Percentiles rank a stretch among this genome's conserved stretches.
These are phyloP conservation scores for Parotocinclus haroldoi DNA, from an alignment of 2,797 vertebrate species.

Conservation along the genomic window DNA sequence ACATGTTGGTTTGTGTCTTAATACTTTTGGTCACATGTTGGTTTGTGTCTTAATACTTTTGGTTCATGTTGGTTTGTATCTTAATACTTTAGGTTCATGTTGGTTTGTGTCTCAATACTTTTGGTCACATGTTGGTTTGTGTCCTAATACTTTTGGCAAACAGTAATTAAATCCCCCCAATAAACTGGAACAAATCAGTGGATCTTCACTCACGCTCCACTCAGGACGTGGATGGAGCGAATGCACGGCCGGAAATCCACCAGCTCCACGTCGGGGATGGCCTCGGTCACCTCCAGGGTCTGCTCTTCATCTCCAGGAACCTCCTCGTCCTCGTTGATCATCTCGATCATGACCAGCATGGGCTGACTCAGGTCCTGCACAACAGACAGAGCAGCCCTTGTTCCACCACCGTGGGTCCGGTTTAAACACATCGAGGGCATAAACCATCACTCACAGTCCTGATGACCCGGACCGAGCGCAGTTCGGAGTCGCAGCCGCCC, in stretches of 20 bases:
- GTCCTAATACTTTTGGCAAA: too few species aligned
- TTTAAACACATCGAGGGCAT: too few species aligned
- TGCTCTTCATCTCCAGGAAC: slow-evolving; percentile 63
- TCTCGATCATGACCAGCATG: slow-evolving; percentile 76
- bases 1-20: too few species aligned
- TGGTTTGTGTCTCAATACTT: too few species aligned
- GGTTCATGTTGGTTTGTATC: too few species aligned
- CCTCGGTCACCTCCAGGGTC: slow-evolving; percentile 80
- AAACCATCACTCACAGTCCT: slow-evolving; percentile 73
- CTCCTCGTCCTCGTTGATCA: slow-evolving; percentile 72
- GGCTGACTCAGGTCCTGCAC: slow-evolving; percentile 83
- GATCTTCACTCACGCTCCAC: slow-evolving; percentile 79
- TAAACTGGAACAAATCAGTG: too few species aligned
- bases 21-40: too few species aligned
- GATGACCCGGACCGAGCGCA: slow-evolving; percentile 83
- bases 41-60: too few species aligned
- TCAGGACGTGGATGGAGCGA: slow-evolving; percentile 83
- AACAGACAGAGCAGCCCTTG: background rate
- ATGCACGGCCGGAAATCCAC: slow-evolving; percentile 70
- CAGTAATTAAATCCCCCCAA: too few species aligned
- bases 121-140: too few species aligned
- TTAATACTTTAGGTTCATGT: too few species aligned
- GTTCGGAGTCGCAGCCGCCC: slow-evolving; percentile 79
- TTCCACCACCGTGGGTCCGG: too few species aligned
- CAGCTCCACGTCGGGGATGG: slow-evolving; percentile 80